A percentile compares a stretch with the other conserved stretches of the same genome.
These are phyloP conservation scores for Enteromius thamalakanensis DNA, from an alignment of 2,797 vertebrate species.

Conservation along the genomic window DNA sequence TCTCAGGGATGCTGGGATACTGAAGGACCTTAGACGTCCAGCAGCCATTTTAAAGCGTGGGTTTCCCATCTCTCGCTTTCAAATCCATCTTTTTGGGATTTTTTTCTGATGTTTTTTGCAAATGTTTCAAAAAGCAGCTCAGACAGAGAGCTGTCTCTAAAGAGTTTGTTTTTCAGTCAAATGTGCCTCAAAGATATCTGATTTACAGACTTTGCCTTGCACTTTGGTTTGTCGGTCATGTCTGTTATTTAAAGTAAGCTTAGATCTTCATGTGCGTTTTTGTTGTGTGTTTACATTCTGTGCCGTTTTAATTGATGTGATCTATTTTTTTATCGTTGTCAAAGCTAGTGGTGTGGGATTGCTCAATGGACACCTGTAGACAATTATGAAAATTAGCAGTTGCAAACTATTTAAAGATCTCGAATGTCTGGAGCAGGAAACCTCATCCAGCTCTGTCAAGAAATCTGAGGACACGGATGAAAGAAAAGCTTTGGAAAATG, in stretches of 20 bases:
- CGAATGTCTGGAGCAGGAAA: constrained; percentile 27
- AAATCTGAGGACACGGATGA: background rate
- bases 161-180: constrained; percentile 42
- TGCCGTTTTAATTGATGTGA: constrained; percentile 82
- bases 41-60: constrained; percentile 68
- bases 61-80: background rate
- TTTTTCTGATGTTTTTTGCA: constrained; percentile 14
- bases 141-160: constrained; percentile 31
- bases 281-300: constrained; percentile 69
- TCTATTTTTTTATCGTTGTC: constrained; percentile 78
- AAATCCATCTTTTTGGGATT: constrained; percentile 1
- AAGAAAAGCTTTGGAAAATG: constrained; percentile 34
- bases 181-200: constrained; percentile 49
- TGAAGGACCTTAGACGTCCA: constrained; percentile 64
- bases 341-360: constrained; percentile 71
- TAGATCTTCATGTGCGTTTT: constrained; percentile 67
- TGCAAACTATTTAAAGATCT: constrained; percentile 51
- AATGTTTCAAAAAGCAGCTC: constrained; percentile 39
- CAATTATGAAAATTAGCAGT: constrained; percentile 23
- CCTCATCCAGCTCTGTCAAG: background rate
- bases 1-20: constrained; percentile 60
- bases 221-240: constrained; percentile 80
- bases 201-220: constrained; percentile 81
- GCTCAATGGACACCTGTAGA: constrained; percentile 63
- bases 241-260: constrained; percentile 85